phyloP scores from a whole-genome alignment of 2,113 vertebrate genomes.

The Myrmophylax atrothorax region DNA sequence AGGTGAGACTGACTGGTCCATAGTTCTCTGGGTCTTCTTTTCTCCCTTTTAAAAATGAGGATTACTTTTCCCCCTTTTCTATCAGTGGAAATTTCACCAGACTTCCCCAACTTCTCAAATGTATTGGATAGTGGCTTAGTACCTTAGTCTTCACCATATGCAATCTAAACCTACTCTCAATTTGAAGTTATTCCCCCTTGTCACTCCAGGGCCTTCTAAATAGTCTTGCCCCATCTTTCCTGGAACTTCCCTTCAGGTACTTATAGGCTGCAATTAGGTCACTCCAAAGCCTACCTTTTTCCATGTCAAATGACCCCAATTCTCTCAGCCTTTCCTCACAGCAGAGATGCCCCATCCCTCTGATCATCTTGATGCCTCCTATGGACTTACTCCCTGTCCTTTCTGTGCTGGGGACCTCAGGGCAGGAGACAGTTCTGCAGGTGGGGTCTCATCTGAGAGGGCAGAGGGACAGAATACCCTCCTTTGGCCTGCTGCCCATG shows the following conservation, averaged over 20 bases:
- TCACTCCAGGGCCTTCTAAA: not conserved
- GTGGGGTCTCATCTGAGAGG: not conserved
- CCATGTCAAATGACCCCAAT: not conserved
- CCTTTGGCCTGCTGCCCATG: fast-evolving
- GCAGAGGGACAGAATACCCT: not conserved
- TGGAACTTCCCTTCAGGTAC: not conserved
- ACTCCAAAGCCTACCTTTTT: not conserved
- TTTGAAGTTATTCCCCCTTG: not conserved
- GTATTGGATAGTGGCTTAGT: not conserved
- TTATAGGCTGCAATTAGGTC: not conserved
- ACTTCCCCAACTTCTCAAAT: no score
- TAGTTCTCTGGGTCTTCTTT: not conserved
- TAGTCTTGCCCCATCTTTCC: not conserved
- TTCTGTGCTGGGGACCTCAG: not conserved
- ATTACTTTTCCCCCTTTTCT: not conserved
- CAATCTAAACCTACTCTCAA: not conserved
- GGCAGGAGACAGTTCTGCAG: not conserved
- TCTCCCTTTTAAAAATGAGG: not conserved
- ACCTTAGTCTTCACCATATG: not conserved
- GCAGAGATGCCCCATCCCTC: not conserved
- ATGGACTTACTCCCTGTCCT: fast-evolving
- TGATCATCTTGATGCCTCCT: fast-evolving
- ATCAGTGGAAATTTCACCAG: not conserved
- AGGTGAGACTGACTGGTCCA: not conserved
- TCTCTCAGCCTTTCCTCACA: no score